phyloP scores from a whole-genome alignment of 2,113 vertebrate species.

The Calyptomena viridis region DNA sequence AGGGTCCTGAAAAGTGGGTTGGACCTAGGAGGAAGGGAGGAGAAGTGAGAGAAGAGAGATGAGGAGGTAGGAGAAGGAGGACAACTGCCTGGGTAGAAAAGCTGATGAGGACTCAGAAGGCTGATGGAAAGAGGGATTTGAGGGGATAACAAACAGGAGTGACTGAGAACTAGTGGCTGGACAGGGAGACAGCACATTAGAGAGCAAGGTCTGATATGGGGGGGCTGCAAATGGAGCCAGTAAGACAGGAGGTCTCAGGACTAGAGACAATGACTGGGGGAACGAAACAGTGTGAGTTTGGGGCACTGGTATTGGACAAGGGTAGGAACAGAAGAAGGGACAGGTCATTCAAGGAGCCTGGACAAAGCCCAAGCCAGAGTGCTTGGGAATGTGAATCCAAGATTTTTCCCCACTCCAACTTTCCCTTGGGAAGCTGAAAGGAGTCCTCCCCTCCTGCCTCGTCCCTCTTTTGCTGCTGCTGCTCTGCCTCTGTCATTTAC shows the following conservation, averaged over 20 bases:
- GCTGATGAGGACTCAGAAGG: background rate
- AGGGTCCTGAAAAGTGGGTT: background rate
- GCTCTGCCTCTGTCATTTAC: background rate
- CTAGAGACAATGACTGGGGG: background rate
- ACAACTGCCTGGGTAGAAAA: background rate
- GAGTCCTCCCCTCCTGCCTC: background rate
- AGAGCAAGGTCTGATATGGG: background rate
- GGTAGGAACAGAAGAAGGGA: no score
- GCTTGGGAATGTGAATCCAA: background rate
- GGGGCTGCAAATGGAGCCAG: background rate
- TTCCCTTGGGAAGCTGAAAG: background rate
- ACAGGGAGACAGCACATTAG: background rate
- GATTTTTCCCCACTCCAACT: background rate
- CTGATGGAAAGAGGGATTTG: background rate
- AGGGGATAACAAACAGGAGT: background rate
- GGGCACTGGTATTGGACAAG: background rate
- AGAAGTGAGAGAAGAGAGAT: background rate
- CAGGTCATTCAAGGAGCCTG: background rate
- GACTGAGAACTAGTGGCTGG: background rate
- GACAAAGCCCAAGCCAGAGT: accelerated
- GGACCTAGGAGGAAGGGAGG: background rate
- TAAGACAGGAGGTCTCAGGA: background rate
- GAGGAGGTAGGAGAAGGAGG: background rate
- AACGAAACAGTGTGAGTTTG: background rate
- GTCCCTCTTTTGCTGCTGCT: background rate